Percentiles rank a stretch among this genome's conserved stretches.
These are phyloP conservation scores for Phengaris arion DNA, from an alignment of 2,888 invertebrate species.

Conservation along the genomic window DNA sequence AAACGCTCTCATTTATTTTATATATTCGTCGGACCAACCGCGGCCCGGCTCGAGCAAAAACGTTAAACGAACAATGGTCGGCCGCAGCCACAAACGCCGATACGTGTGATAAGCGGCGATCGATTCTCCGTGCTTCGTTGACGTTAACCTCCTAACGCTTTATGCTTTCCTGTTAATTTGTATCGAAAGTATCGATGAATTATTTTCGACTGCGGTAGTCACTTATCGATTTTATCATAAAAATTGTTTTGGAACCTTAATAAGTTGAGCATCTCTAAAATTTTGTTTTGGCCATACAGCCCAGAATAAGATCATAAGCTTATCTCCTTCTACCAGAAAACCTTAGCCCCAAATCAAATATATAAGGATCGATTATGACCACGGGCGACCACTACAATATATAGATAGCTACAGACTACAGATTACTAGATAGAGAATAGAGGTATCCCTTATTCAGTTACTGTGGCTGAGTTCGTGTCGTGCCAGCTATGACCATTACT, in stretches of 20 bases:
- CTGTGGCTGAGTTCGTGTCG: constrained; percentile 10
- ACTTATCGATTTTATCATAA: neutral
- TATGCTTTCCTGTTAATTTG: constrained; percentile 56
- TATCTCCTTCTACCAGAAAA: neutral
- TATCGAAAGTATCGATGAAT: constrained; percentile 59
- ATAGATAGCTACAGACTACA: neutral
- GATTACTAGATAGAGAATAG: neutral
- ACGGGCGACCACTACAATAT: neutral
- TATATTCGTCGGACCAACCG: constrained; percentile 54
- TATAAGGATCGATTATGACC: neutral
- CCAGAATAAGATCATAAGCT: neutral
- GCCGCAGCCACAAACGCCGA: constrained; percentile 42
- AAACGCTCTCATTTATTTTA: constrained; percentile 55
- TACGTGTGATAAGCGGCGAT: constrained; percentile 59
- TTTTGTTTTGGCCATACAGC: neutral
- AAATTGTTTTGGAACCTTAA: neutral
- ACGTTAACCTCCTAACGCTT: constrained; percentile 48
- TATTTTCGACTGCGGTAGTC: constrained; percentile 32
- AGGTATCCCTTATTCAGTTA: neutral
- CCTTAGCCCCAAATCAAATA: neutral
- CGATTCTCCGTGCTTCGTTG: constrained; percentile 50
- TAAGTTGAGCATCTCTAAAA: neutral
- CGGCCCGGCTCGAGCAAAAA: constrained; percentile 54
- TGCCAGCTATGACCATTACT: constrained; percentile 25
- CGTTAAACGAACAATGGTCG: constrained; percentile 44